A percentile compares a stretch with the other conserved stretches of the same genome.
phyloP scores from a whole-genome alignment of 2,888 invertebrate species.

The Agrochola macilenta region DNA sequence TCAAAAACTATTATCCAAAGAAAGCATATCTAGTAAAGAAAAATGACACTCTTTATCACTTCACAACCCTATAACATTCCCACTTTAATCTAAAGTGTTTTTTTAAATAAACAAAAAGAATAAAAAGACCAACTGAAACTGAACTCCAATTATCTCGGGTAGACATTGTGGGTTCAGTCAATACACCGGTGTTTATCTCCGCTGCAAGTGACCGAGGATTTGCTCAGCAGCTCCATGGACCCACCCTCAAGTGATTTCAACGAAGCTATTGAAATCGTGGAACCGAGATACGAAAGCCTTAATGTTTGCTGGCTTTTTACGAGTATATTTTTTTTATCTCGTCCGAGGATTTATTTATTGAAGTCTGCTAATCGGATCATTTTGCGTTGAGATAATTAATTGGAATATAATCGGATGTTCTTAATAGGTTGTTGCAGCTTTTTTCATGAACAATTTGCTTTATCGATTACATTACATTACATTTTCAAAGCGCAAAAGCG shows the following conservation, averaged over 20 bases:
- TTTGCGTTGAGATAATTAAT: not conserved
- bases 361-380: constrained; percentile 21
- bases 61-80: not conserved
- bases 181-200: constrained; percentile 40
- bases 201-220: constrained; percentile 52
- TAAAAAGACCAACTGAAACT: constrained; percentile 14
- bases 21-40: not conserved
- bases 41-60: not conserved
- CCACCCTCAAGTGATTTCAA: constrained; percentile 35
- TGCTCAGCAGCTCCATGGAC: constrained; percentile 25
- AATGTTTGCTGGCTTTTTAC: constrained; percentile 36
- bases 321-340: constrained; percentile 26
- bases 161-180: constrained; percentile 37
- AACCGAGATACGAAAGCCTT: constrained; percentile 23
- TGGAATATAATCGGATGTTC: not conserved
- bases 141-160: constrained; percentile 50
- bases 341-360: constrained; percentile 37
- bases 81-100: constrained; percentile 13
- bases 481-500: no score
- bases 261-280: constrained; percentile 28
- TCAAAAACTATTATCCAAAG: no score
- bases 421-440: not conserved
- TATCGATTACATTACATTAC: no score
- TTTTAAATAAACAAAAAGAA: constrained; percentile 33
- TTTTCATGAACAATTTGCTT: not conserved